Conservation (phyloP, 2,113 vertebrate genomes). For the Mixornis gularis region DNA sequence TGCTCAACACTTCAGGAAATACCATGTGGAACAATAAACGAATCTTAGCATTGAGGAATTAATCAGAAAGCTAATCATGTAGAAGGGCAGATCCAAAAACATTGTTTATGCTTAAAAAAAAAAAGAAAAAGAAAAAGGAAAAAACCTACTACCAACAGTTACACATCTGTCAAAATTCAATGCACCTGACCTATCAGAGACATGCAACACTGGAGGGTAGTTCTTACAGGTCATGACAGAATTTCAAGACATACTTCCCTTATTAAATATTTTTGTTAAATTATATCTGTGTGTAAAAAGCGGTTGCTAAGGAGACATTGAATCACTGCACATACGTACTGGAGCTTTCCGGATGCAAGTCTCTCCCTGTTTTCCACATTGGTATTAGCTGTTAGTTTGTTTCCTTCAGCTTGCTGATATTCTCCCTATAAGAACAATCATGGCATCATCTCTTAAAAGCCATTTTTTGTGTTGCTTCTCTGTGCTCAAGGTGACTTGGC, state of each 20-base stretch:
- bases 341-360: neutral
- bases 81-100: neutral
- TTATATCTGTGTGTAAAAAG: neutral
- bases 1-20: neutral
- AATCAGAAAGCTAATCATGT: neutral
- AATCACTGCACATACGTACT: neutral
- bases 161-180: neutral
- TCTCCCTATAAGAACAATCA: neutral
- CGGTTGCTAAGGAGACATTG: neutral
- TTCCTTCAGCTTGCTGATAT: neutral
- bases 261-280: neutral
- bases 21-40: neutral
- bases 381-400: neutral
- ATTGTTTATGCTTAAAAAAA: accelerated
- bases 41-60: neutral
- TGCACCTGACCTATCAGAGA: neutral
- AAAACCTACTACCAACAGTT: neutral
- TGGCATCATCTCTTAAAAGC: neutral
- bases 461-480: neutral
- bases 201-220: neutral
- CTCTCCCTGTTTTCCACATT: neutral
- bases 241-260: neutral
- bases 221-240: neutral
- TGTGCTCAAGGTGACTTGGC: neutral
- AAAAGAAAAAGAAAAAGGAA: accelerated